These are phyloP conservation scores for Lepilemur septentrionalis DNA, from an alignment of 2,797 vertebrate genomes.

Conservation along the genomic window DNA sequence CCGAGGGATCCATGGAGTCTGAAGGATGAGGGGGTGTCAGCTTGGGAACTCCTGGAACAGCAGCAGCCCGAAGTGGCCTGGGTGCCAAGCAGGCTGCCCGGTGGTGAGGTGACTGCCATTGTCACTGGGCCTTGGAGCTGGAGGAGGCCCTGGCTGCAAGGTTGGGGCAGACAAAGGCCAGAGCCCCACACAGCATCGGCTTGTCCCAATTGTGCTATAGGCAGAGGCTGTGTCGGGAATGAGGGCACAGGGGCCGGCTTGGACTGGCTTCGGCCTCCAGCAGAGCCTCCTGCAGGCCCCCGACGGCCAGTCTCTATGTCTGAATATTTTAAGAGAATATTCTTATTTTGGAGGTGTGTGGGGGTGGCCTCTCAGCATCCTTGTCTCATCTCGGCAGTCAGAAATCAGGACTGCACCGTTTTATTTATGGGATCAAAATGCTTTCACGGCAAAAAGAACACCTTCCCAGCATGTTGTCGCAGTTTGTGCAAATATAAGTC, in stretches of 20 bases:
- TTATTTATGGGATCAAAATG: background rate
- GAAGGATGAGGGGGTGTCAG: background rate
- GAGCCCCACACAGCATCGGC: rapidly evolving
- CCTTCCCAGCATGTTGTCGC: rapidly evolving
- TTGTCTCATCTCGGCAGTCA: background rate
- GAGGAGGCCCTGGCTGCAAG: background rate
- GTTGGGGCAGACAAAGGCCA: background rate
- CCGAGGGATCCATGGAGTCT: background rate
- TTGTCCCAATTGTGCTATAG: rapidly evolving
- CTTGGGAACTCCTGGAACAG: too few relatives aligned
- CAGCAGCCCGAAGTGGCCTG: background rate
- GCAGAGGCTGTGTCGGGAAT: rapidly evolving
- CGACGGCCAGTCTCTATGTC: background rate
- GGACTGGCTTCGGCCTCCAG: too few relatives aligned
- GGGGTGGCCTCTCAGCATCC: background rate
- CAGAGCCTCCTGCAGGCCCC: background rate
- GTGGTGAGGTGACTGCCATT: rapidly evolving
- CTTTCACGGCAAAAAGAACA: background rate
- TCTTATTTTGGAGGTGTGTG: background rate
- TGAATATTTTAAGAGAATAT: background rate
- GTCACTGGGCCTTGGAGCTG: rapidly evolving
- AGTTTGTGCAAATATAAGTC: background rate
- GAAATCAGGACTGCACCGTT: rapidly evolving
- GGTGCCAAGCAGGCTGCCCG: background rate
- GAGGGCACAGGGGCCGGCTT: background rate